Evolutionary conservation across 2,888 invertebrate species (phyloP), one percentile per base, ranked within the genome.

Genomic region (Epirrhoe alternata): DNA sequence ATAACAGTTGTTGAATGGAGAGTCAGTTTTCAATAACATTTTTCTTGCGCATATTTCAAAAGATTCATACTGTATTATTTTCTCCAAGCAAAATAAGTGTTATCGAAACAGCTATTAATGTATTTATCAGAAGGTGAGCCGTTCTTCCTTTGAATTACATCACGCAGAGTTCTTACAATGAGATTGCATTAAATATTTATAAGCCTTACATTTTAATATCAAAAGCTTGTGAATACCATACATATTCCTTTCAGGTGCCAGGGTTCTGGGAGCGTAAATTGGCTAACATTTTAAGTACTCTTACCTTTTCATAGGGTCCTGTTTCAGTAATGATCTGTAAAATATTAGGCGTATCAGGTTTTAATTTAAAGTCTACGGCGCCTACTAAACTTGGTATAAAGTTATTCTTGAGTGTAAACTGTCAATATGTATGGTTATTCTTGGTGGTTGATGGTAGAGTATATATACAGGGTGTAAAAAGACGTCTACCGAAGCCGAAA

Each of bases 151-250:
- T 78, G 79, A 81, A 81, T 81, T 80, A 83, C 79, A 77, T 74
- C 75, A 74, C 75, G 47, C 76, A 66, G 74, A 71, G 77, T 80
- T 77, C 78, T 79, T 76, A 83, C 83, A 84, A 86, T 78, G 80
- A 83, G 79, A 87, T 87, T 87, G 80, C 86, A 86, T 87, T 85
- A 87, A 83, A 87, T 86, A 86, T 87, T 85, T 86, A 87, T 87
- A 83, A 86, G 83, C 74, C 72, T 74, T 77, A 81, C 82, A 85
- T 86, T 86, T 86, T 86, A 84, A 86, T 86, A 86, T 85, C 83
- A 86, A 85, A 86, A 84, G 86, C 76, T 77, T 77, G 70, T 73
- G 82, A 80, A 83, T 83, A 77, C 74, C 84, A 76, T 79, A 82
- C 77, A 78, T 81, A 81, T 81, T 83, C 80, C 77, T 78, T 75